phyloP scores from a whole-genome alignment of 1,140 invertebrate species.

The Cherax quadricarinatus region DNA sequence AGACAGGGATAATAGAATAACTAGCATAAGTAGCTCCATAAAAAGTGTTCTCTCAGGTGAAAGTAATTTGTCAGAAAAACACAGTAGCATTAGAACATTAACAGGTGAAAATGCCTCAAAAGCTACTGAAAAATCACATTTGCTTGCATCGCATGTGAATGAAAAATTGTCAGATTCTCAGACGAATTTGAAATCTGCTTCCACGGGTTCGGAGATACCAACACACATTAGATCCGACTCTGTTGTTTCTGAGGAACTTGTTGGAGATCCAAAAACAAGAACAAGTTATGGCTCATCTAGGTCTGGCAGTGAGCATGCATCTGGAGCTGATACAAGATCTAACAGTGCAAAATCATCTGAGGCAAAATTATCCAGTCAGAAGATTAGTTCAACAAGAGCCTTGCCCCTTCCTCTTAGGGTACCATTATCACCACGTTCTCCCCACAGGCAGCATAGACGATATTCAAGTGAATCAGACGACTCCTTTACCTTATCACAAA shows the following conservation, averaged over 20 bases:
- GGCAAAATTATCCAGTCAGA: slow-evolving; percentile 44
- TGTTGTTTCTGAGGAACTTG: slow-evolving; percentile 17
- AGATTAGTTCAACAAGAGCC: slow-evolving; percentile 24
- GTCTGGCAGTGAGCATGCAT: not conserved
- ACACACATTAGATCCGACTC: slow-evolving; percentile 12
- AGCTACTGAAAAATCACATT: not conserved
- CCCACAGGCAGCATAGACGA: slow-evolving; percentile 74
- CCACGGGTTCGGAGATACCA: not conserved
- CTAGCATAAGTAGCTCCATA: slow-evolving; percentile 26
- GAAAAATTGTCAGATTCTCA: slow-evolving; percentile 33
- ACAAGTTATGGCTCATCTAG: slow-evolving; percentile 14
- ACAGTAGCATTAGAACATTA: not conserved
- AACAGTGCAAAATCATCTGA: slow-evolving; percentile 35
- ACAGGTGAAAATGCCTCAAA: slow-evolving; percentile 30
- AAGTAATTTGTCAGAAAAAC: slow-evolving; percentile 14
- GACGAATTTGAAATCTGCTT: slow-evolving; percentile 3
- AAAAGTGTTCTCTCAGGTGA: slow-evolving; percentile 5
- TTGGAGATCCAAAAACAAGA: not conserved
- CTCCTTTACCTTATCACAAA: slow-evolving; percentile 79
- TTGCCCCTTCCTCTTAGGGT: slow-evolving; percentile 72
- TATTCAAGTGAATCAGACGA: slow-evolving; percentile 81
- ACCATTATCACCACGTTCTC: slow-evolving; percentile 74
- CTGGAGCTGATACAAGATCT: slow-evolving; percentile 31
- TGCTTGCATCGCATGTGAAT: not conserved
- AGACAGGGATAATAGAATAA: slow-evolving; percentile 4